Percentiles rank a stretch among this genome's conserved stretches.
Evolutionary conservation across 2,888 invertebrate species (phyloP).

Genomic region (Acleris sparsana): DNA sequence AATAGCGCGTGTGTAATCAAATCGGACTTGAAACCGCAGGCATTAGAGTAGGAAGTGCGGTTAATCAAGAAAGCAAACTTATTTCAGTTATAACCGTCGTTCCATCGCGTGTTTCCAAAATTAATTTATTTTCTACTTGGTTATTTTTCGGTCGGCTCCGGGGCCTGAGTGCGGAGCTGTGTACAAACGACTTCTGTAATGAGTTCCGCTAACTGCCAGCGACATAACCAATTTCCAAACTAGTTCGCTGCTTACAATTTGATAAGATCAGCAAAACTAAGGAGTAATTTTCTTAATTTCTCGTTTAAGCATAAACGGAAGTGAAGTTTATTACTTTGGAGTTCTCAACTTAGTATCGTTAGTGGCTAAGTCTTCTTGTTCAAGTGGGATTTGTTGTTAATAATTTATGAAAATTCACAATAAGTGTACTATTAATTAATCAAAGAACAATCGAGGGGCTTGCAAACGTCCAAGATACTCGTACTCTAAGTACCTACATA

Average conservation of each 20-base stretch:
- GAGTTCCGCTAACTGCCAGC: conserved; percentile 63
- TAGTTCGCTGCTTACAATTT: conserved; percentile 44
- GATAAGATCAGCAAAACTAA: conserved; percentile 47
- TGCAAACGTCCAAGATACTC: no score
- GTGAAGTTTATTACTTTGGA: conserved; percentile 12
- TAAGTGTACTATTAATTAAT: no score
- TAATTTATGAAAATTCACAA: no score
- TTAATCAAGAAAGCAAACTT: conserved; percentile 66
- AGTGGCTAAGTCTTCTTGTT: neutral
- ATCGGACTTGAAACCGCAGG: conserved; percentile 65
- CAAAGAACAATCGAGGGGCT: no score
- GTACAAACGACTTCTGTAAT: conserved; percentile 66
- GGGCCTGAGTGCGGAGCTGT: conserved; percentile 59
- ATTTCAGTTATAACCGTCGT: conserved; percentile 68
- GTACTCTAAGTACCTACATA: no score
- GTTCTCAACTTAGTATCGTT: neutral
- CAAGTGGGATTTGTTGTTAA: neutral
- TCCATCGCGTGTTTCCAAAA: conserved; percentile 75
- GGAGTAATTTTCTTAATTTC: conserved; percentile 40
- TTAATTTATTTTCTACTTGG: conserved; percentile 69
- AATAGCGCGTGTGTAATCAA: conserved; percentile 50
- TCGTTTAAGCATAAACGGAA: conserved; percentile 16
- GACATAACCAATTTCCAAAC: conserved; percentile 61
- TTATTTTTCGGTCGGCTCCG: conserved; percentile 55
- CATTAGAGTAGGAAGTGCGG: conserved; percentile 56